Evolutionary conservation across 2,797 vertebrate species (phyloP).

Genomic region (Pogoniulus pusillus): DNA sequence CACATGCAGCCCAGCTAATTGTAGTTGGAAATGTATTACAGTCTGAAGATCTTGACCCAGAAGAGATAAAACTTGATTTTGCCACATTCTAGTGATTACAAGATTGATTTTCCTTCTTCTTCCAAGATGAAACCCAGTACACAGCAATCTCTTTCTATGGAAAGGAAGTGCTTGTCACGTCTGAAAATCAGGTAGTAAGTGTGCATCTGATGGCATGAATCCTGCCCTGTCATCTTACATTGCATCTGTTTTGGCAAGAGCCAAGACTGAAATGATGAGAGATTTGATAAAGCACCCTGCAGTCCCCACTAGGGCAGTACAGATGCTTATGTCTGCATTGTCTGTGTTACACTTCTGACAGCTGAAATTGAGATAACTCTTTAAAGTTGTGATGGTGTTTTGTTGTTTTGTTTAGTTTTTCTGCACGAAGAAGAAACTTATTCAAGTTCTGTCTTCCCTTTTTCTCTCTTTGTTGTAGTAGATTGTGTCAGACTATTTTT

Average conservation of each 20-base stretch:
- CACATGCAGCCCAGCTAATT: neutral
- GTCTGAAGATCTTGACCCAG: neutral
- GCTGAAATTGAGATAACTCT: neutral
- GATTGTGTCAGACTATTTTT: neutral
- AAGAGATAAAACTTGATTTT: neutral
- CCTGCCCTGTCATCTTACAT: neutral
- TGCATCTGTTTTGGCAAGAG: neutral
- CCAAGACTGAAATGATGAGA: neutral
- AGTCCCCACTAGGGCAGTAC: neutral
- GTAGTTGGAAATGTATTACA: neutral
- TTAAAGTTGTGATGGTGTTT: neutral
- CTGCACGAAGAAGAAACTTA: neutral
- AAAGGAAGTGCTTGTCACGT: neutral
- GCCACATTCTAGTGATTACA: neutral
- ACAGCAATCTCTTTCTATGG: neutral
- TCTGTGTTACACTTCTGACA: neutral
- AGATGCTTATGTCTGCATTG: neutral
- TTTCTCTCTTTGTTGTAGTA: neutral
- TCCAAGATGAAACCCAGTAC: neutral
- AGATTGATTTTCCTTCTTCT: neutral
- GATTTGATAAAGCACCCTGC: neutral
- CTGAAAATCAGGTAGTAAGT: neutral
- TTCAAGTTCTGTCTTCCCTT: neutral
- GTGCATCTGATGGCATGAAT: neutral
- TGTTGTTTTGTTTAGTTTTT: neutral